Conservation (phyloP, 2,888 invertebrate species). For the Drosophila basisetae region DNA sequence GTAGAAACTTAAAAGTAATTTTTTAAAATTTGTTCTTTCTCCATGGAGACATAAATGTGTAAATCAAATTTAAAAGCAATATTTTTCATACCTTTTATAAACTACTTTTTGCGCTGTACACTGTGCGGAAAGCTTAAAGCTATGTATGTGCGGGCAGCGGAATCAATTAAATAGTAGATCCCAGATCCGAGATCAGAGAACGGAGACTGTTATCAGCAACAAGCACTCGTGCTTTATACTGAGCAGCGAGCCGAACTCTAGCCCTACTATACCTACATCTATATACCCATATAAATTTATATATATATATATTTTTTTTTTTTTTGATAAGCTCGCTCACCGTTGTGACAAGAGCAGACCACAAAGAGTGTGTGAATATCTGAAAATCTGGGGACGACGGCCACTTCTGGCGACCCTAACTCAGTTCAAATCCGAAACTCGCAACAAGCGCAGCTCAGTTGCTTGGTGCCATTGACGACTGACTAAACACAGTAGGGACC, state of each 20-base stretch:
- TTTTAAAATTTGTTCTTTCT: neutral
- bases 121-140: slow-evolving; percentile 21
- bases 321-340: slow-evolving; percentile 54
- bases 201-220: slow-evolving; percentile 27
- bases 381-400: slow-evolving; percentile 35
- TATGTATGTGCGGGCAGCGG: neutral
- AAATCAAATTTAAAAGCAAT: neutral
- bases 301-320: neutral
- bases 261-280: slow-evolving; percentile 4
- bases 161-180: slow-evolving; percentile 1
- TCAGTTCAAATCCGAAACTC: slow-evolving; percentile 62
- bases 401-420: slow-evolving; percentile 51
- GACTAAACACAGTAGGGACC: slow-evolving; percentile 41
- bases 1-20: neutral
- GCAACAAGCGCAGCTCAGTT: slow-evolving; percentile 59
- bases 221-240: slow-evolving; percentile 28
- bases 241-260: slow-evolving; percentile 25
- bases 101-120: neutral
- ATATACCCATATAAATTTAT: neutral
- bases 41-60: neutral
- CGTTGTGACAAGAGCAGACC: slow-evolving; percentile 26
- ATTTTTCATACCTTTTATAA: neutral
- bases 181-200: slow-evolving; percentile 11
- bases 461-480: slow-evolving; percentile 61
- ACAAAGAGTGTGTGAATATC: slow-evolving; percentile 27